These are phyloP conservation scores for Stenoptilia bipunctidactyla DNA, from an alignment of 2,888 invertebrate species.

Conservation along the genomic window DNA sequence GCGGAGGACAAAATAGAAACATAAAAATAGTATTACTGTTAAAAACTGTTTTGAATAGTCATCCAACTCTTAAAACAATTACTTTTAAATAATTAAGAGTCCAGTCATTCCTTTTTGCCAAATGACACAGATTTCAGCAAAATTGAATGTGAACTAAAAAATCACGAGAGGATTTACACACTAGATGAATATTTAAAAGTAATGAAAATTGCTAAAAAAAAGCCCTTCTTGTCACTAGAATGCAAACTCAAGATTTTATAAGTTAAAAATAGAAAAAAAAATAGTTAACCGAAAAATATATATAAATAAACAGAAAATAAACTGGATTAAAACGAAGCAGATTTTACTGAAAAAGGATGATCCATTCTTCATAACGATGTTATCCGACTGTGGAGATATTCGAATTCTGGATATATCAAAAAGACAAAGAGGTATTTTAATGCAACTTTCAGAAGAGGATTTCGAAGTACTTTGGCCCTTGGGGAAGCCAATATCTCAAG, in stretches of 20 bases:
- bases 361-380: neutral
- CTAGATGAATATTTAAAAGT: constrained; percentile 1
- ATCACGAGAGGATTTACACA: constrained; percentile 2
- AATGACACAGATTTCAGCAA: constrained; percentile 6
- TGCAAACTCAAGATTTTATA: too few species aligned
- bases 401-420: too few species aligned
- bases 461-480: constrained; percentile 13
- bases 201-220: neutral
- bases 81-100: constrained; percentile 1
- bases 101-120: constrained; percentile 2
- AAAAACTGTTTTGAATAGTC: neutral
- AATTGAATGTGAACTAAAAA: constrained; percentile 1
- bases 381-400: too few species aligned
- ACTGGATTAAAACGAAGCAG: constrained; percentile 5
- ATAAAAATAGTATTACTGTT: constrained; percentile 5
- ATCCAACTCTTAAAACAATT: neutral
- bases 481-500: constrained; percentile 14
- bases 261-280: neutral
- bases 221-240: too few species aligned
- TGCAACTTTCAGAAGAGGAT: too few species aligned
- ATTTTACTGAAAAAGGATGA: constrained; percentile 3
- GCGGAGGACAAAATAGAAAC: constrained; percentile 7
- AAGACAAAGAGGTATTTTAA: too few species aligned
- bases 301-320: neutral
- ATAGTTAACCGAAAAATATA: constrained; percentile 2